Percentiles rank a stretch among this genome's conserved stretches.
phyloP scores from a whole-genome alignment of 2,113 vertebrate species.

The Mus pahari region DNA sequence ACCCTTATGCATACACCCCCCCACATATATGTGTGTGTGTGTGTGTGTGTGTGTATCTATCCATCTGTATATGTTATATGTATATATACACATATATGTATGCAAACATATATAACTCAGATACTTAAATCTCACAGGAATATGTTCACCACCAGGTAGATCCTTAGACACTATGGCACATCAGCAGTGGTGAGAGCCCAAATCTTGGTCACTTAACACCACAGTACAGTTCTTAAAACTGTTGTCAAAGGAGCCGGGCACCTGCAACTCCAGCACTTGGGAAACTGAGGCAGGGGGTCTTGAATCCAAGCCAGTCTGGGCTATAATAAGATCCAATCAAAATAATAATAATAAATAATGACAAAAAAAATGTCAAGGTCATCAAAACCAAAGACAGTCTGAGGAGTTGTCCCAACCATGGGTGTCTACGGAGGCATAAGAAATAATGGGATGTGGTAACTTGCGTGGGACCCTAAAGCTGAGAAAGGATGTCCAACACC shows the following conservation, averaged over 20 bases:
- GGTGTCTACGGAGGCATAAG: neutral
- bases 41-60: too few relatives aligned
- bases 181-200: neutral
- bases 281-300: neutral
- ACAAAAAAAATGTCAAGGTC: neutral
- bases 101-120: neutral
- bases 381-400: neutral
- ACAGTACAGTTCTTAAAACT: neutral
- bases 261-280: neutral
- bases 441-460: neutral
- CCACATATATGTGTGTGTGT: rapidly evolving
- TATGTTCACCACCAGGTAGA: neutral
- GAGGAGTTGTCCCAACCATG: neutral
- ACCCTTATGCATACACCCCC: rapidly evolving
- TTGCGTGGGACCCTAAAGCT: neutral
- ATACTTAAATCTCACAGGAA: neutral
- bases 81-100: too few relatives aligned
- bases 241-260: neutral
- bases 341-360: neutral
- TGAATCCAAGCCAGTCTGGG: neutral
- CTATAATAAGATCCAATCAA: neutral
- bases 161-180: neutral
- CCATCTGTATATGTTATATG: too few relatives aligned
- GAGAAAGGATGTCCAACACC: neutral
- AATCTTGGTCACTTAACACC: neutral